These are phyloP conservation scores for Coremacera marginata DNA, from an alignment of 2,888 invertebrate genomes.

Conservation along the genomic window DNA sequence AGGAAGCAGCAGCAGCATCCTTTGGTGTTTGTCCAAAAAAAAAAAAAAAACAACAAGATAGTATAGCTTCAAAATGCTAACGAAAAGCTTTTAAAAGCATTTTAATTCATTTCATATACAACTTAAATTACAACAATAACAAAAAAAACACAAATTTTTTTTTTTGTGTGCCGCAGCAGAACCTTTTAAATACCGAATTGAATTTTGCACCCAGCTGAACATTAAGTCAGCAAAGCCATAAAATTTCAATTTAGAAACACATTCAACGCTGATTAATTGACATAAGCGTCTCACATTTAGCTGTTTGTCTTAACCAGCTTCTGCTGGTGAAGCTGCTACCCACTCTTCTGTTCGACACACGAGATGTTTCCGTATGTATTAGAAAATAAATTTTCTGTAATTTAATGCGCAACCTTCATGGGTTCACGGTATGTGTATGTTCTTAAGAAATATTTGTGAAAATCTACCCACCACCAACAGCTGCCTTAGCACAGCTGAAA, in stretches of 20 bases:
- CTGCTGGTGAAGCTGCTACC: not conserved
- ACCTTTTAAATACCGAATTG: not conserved
- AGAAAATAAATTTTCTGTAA: constrained; percentile 65
- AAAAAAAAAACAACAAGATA: not conserved
- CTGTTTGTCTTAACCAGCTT: constrained; percentile 32
- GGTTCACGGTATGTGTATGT: constrained; percentile 53
- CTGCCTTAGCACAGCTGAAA: constrained; percentile 14
- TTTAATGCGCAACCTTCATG: constrained; percentile 64
- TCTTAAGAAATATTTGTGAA: constrained; percentile 38
- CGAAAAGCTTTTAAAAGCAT: not conserved
- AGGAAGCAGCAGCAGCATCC: too few relatives aligned
- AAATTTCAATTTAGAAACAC: constrained; percentile 65
- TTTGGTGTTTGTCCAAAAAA: not conserved
- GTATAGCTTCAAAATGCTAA: not conserved
- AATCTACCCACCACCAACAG: too few relatives aligned
- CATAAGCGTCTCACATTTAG: constrained; percentile 42
- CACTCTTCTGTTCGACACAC: not conserved
- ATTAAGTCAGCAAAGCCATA: constrained; percentile 49
- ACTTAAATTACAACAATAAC: not conserved
- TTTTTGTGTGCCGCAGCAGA: not conserved
- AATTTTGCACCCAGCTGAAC: constrained; percentile 17
- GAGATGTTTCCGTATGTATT: constrained; percentile 45
- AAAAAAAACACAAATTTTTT: not conserved
- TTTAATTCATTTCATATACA: not conserved
- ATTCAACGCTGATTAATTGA: constrained; percentile 63